Evolutionary conservation across 2,113 vertebrate genomes (phyloP).

Genomic region (Grus americana): DNA sequence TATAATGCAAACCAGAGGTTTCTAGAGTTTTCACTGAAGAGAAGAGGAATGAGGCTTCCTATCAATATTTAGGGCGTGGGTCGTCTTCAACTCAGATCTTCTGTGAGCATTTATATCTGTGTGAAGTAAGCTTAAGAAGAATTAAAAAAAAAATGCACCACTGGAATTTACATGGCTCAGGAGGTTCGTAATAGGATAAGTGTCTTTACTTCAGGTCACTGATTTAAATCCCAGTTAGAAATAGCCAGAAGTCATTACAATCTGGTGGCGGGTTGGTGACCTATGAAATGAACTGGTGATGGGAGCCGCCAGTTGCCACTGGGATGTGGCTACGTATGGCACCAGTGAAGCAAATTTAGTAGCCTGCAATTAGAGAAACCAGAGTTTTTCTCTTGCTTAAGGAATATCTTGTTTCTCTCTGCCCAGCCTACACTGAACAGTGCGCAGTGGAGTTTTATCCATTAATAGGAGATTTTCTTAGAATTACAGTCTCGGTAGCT

Average conservation of each 20-base stretch:
- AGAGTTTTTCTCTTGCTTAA: neutral
- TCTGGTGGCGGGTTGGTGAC: neutral
- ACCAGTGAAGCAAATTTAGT: neutral
- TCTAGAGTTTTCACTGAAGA: neutral
- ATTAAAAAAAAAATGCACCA: neutral
- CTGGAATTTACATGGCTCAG: constrained; percentile 33
- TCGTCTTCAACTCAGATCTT: neutral
- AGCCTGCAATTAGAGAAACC: neutral
- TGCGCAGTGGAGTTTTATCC: neutral
- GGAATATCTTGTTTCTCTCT: neutral
- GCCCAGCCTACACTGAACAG: neutral
- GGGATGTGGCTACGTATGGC: neutral
- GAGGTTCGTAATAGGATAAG: constrained; percentile 18
- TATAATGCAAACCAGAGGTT: neutral
- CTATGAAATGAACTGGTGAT: neutral
- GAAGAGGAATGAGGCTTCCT: neutral
- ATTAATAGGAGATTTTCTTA: constrained; percentile 54
- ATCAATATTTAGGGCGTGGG: neutral
- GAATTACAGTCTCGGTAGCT: constrained; percentile 27
- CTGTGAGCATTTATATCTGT: neutral
- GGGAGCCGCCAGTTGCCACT: neutral
- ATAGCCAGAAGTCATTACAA: constrained; percentile 49
- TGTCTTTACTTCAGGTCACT: constrained; percentile 51
- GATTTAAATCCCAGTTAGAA: constrained; percentile 63
- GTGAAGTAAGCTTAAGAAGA: constrained; percentile 33